phyloP scores from a whole-genome alignment of 2,797 vertebrate genomes.

The Poeciliopsis paucimaculata region DNA sequence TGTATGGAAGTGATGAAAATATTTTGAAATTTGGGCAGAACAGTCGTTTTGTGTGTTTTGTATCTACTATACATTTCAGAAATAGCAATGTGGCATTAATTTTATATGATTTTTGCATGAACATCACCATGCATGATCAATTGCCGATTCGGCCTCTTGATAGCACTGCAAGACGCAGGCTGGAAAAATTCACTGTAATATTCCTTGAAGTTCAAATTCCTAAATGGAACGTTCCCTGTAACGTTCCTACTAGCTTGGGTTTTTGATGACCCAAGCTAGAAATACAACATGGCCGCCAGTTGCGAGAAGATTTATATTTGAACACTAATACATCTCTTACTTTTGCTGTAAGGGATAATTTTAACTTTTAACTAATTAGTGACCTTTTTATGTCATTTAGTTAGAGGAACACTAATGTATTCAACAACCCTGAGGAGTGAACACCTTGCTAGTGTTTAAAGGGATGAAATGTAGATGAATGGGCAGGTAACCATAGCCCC shows the following conservation, averaged over 20 bases:
- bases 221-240: neutral
- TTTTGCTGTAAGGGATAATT: no score
- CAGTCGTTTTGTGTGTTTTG: neutral
- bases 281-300: neutral
- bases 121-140: neutral
- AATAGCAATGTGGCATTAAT: neutral
- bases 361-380: neutral
- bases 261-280: neutral
- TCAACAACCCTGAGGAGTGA: neutral
- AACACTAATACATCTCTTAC: no score
- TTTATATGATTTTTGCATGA: neutral
- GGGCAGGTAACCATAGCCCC: neutral
- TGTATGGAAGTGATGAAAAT: neutral
- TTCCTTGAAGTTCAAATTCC: neutral
- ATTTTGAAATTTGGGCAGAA: neutral
- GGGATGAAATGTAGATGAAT: no score
- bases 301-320: neutral
- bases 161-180: neutral
- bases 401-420: neutral
- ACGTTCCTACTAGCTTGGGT: no score
- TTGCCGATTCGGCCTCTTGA: neutral
- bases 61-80: neutral
- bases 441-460: neutral
- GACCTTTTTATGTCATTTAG: neutral
- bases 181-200: neutral